Percentiles rank a stretch among this genome's conserved stretches.
These are phyloP conservation scores for Elanoides forficatus DNA, from an alignment of 2,113 vertebrate species.

Conservation along the genomic window DNA sequence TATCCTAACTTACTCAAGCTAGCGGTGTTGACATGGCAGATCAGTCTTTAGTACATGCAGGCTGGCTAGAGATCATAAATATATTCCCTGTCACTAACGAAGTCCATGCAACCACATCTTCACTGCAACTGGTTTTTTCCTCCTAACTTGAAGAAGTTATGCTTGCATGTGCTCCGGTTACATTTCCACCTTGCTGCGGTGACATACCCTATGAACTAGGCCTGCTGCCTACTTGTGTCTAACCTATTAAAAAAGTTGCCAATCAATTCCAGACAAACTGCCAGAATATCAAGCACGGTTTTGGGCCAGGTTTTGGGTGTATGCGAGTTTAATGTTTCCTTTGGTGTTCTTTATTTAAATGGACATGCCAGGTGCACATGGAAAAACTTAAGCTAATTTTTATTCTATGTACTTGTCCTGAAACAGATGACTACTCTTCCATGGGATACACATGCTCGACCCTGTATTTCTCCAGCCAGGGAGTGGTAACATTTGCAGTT, in stretches of 20 bases:
- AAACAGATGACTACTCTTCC: conserved; percentile 16
- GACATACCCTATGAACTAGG: background rate
- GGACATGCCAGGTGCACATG: conserved; percentile 7
- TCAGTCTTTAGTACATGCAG: background rate
- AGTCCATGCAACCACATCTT: background rate
- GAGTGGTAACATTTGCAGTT: conserved; percentile 4
- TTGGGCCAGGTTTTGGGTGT: background rate
- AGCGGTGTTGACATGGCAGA: background rate
- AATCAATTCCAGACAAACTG: conserved; percentile 1
- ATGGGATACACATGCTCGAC: background rate
- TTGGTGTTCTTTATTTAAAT: conserved; percentile 12
- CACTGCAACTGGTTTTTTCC: background rate
- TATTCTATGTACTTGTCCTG: background rate
- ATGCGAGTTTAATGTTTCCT: background rate
- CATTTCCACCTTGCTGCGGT: background rate
- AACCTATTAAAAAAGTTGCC: conserved; percentile 4
- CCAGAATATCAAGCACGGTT: background rate
- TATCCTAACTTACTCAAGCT: background rate
- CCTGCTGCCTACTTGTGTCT: background rate
- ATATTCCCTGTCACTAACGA: background rate
- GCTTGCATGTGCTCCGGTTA: background rate
- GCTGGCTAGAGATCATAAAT: background rate
- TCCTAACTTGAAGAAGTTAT: background rate
- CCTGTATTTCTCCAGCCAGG: background rate
- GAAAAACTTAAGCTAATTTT: conserved; percentile 40